These are phyloP conservation scores for Xestoiulus laeticollis DNA, from an alignment of 2,888 invertebrate genomes.

Conservation along the genomic window DNA sequence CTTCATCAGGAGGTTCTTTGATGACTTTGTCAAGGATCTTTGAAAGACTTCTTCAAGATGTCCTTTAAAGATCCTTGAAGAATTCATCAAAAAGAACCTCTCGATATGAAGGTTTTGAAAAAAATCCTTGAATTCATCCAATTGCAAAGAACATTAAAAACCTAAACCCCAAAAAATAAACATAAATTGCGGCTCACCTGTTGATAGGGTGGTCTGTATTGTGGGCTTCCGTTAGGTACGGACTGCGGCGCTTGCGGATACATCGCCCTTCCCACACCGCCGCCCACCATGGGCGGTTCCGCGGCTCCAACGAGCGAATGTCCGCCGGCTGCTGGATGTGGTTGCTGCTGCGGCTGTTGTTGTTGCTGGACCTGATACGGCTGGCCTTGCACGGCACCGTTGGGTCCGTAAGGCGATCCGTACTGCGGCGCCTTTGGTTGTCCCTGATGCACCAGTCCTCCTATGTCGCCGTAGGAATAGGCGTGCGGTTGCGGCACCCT, in stretches of 20 bases:
- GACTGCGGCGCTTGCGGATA: slow-evolving; percentile 59
- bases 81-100: too few relatives aligned
- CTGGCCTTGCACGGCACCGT: slow-evolving; percentile 53
- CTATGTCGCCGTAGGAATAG: slow-evolving; percentile 29
- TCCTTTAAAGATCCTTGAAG: too few relatives aligned
- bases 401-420: slow-evolving; percentile 53
- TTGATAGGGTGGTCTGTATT: slow-evolving; percentile 85
- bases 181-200: slow-evolving; percentile 74
- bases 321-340: background rate
- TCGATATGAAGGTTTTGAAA: too few relatives aligned
- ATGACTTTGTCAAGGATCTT: too few relatives aligned
- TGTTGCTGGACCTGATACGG: slow-evolving; percentile 51
- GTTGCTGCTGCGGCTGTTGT: slow-evolving; percentile 49
- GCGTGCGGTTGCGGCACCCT: background rate
- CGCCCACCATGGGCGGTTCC: background rate
- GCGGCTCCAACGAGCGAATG: background rate
- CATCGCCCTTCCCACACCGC: slow-evolving; percentile 44
- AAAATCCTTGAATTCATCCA: too few relatives aligned
- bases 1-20: too few relatives aligned
- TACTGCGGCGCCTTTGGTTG: background rate
- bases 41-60: too few relatives aligned
- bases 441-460: background rate
- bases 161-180: too few relatives aligned
- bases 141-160: too few relatives aligned
- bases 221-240: slow-evolving; percentile 77